Base-by-base conservation (phyloP, 2,113 vertebrate species). In the Dascyllus trimaculatus region DNA sequence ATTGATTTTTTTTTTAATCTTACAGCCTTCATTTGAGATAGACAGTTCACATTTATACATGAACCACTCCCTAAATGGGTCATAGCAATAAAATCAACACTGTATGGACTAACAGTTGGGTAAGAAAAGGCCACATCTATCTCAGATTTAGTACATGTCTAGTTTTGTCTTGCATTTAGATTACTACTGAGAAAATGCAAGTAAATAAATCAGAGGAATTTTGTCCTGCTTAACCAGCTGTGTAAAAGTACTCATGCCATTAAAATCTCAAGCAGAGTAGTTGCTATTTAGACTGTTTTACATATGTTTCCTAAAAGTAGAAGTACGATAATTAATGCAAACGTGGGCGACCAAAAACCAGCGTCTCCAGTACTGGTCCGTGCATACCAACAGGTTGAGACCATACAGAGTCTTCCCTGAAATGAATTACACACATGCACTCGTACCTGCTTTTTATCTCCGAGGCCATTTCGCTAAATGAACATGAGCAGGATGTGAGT, bases 401-500 rank as follows among this genome's bases (percentile, higher is more conserved):
- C 67, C 26, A 76, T 49, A n/a, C 59, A 56, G 75, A 24, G 61
- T 79, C 61, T 67, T 70, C 45, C 77, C 69, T 75, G 52, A 76
- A 56, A 54, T n/a, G 29, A 40, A 79, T 78, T 53, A 82, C 71
- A 81, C 46, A 88, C 78, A 67, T 62, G 51, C 49, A 61, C 49
- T 11, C 40, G 7, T 84, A 88, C 80, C 88, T 92, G 85, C 67
- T 78, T 82, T 86, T 49, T 85, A 81, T 91, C 85, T 74, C 51
- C 38, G 5, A 38, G 51, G 72, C 59, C 45, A 57, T 81, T 90
- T 77, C 1, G 14, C 77, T 85, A 82, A 85, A 80, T 40, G 78
- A 88, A 86, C 63, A 46, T 21, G 78, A 86, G 78, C 81, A 85
- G 84, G 84, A 89, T 90, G 88, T 87, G 79, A 87, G 82, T 73